Conservation (phyloP, 2,113 vertebrate genomes). For the Merops nubicus region DNA sequence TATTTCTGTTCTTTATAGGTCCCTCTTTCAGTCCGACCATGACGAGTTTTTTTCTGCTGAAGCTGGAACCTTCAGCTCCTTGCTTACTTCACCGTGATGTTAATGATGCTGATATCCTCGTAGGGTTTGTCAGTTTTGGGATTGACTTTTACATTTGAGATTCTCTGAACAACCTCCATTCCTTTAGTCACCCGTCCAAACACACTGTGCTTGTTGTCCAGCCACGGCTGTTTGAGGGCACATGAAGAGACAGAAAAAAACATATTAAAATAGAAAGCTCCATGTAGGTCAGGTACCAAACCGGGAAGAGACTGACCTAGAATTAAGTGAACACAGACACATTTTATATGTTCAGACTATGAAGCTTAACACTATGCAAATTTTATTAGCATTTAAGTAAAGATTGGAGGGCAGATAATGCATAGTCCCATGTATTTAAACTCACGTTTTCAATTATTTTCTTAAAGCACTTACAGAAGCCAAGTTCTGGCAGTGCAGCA, state of each 20-base stretch:
- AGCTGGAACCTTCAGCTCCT: neutral
- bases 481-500: neutral
- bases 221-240: conserved; percentile 86
- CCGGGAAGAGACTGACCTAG: neutral
- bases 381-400: neutral
- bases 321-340: neutral
- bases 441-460: neutral
- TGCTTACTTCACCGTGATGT: conserved; percentile 92
- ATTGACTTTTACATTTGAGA: conserved; percentile 95
- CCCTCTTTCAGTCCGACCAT: neutral
- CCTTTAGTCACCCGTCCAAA: conserved; percentile 95
- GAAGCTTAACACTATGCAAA: neutral
- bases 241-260: neutral
- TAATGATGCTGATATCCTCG: conserved; percentile 98
- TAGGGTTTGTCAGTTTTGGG: conserved; percentile 98
- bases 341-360: neutral
- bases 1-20: neutral
- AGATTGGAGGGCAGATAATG: neutral
- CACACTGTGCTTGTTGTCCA: conserved; percentile 98
- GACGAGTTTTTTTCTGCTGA: neutral
- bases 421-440: neutral
- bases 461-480: neutral
- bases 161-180: conserved; percentile 98
- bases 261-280: neutral
- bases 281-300: neutral